These are phyloP conservation scores for Hyles vespertilio DNA, from an alignment of 1,140 invertebrate genomes.

Conservation along the genomic window DNA sequence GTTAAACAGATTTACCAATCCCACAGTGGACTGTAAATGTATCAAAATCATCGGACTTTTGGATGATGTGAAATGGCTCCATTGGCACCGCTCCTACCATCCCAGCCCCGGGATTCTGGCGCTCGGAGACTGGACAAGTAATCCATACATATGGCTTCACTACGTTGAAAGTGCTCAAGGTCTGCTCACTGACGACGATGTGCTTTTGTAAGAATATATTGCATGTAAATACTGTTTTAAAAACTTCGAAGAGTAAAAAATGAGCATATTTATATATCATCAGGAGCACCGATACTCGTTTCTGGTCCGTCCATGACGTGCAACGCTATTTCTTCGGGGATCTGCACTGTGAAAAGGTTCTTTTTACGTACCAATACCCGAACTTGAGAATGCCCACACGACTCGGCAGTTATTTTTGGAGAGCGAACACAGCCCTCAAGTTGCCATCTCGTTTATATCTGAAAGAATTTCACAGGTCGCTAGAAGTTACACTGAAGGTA, in stretches of 20 bases:
- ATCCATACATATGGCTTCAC: conserved; percentile 50
- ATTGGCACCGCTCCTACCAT: conserved; percentile 23
- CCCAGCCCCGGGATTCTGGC: conserved; percentile 29
- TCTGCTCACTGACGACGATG: conserved; percentile 40
- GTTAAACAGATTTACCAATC: too few species aligned
- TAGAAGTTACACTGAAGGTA: conserved; percentile 53
- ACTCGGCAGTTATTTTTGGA: conserved; percentile 46
- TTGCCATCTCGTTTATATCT: conserved; percentile 31
- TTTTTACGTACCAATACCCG: conserved; percentile 56
- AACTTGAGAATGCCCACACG: conserved; percentile 39
- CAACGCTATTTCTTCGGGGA: conserved; percentile 47
- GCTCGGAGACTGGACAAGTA: conserved; percentile 41
- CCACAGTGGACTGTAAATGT: conserved; percentile 36
- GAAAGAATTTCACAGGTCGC: conserved; percentile 39
- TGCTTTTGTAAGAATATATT: conserved; percentile 36
- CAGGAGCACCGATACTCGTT: conserved; percentile 41
- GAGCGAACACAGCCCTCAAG: conserved; percentile 44
- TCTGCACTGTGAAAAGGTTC: conserved; percentile 47
- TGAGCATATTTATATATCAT: background rate
- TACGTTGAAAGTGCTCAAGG: conserved; percentile 48
- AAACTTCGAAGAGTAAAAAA: background rate
- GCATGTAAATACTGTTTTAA: too few species aligned
- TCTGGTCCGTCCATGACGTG: conserved; percentile 55
- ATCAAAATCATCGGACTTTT: conserved; percentile 40
- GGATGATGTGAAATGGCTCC: conserved; percentile 42